phyloP scores from a whole-genome alignment of 2,113 vertebrate species.

The Lophius piscatorius region DNA sequence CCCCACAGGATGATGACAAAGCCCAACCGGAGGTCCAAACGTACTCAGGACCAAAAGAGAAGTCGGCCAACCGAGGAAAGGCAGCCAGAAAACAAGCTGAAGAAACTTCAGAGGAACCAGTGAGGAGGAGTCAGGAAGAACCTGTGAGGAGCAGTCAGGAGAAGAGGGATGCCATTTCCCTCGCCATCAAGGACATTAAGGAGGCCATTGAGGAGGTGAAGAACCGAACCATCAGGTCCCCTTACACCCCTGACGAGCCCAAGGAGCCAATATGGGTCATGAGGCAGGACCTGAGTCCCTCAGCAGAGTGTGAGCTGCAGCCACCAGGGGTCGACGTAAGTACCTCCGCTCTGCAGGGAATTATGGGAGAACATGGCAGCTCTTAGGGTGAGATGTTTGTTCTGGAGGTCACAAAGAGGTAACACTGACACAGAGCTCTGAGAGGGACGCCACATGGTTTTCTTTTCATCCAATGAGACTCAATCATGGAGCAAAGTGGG shows the following conservation, averaged over 20 bases:
- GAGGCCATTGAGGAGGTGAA: constrained; percentile 98
- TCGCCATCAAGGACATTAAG: constrained; percentile 98
- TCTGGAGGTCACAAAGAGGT: no score
- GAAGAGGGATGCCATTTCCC: constrained; percentile 92
- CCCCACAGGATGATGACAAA: constrained; percentile 74
- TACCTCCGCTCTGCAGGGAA: constrained; percentile 52
- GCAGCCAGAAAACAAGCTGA: constrained; percentile 4
- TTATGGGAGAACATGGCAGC: no score
- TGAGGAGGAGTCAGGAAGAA: constrained; percentile 86
- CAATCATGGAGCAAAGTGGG: no score
- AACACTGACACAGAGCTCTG: no score
- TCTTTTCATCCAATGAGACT: no score
- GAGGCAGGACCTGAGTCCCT: constrained; percentile 95
- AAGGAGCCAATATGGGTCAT: constrained; percentile 98
- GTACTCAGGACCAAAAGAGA: constrained; percentile 9
- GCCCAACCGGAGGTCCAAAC: constrained; percentile 75
- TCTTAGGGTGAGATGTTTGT: no score
- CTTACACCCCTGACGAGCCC: constrained; percentile 96
- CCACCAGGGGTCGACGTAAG: constrained; percentile 89
- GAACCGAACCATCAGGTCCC: constrained; percentile 94
- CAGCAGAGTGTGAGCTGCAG: constrained; percentile 88
- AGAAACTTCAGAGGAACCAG: constrained; percentile 68
- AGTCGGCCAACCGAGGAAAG: neutral
- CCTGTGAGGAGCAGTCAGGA: constrained; percentile 86
- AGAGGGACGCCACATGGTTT: no score